These are phyloP conservation scores for Panopea generosa DNA, from an alignment of 2,888 invertebrate species.

Conservation along the genomic window DNA sequence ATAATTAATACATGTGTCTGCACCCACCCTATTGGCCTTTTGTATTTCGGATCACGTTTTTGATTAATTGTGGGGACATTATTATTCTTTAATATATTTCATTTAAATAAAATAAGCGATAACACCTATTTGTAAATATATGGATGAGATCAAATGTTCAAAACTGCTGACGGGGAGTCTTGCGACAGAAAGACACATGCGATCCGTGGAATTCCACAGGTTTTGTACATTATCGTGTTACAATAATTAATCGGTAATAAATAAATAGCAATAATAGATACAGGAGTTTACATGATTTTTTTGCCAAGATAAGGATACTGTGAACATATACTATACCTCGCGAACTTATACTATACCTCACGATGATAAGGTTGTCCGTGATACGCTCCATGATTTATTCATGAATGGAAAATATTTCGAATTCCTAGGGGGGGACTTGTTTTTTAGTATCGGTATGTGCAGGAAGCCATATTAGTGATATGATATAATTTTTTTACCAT, in stretches of 20 bases:
- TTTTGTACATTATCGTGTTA: background rate
- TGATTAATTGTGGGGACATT: no score
- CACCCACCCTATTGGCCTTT: no score
- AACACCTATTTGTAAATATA: conserved; percentile 11
- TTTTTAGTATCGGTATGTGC: conserved; percentile 16
- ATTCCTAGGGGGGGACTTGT: conserved; percentile 31
- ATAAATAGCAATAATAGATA: no score
- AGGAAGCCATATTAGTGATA: no score
- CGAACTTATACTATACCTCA: no score
- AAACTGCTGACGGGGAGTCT: conserved; percentile 13
- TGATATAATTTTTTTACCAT: no score
- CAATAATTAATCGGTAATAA: no score
- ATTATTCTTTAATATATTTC: no score
- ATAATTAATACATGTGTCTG: no score
- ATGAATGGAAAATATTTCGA: conserved; percentile 52
- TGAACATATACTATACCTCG: conserved; percentile 21
- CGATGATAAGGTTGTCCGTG: conserved; percentile 30
- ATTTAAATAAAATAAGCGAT: conserved; percentile 4
- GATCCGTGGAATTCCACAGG: conserved; percentile 17
- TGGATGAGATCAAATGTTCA: conserved; percentile 9
- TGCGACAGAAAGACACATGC: conserved; percentile 7
- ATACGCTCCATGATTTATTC: conserved; percentile 54
- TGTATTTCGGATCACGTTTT: no score
- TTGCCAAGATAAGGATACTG: conserved; percentile 20
- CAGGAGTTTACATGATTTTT: conserved; percentile 7